Conservation (phyloP, 2,113 vertebrate species). For the Archocentrus centrarchus region DNA sequence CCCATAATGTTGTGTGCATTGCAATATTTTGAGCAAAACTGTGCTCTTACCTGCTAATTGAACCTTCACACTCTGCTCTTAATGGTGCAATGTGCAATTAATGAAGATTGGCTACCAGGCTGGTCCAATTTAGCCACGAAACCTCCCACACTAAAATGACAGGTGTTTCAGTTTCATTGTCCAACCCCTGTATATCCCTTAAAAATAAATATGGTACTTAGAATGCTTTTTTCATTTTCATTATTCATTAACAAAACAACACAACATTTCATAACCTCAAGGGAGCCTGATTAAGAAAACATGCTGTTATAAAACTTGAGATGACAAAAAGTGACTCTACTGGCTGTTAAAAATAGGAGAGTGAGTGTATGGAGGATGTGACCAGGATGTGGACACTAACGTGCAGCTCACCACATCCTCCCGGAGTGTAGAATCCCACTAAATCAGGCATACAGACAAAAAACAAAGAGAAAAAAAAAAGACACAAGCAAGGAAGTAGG, state of each 20-base stretch:
- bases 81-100: too few relatives aligned
- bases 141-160: too few relatives aligned
- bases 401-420: constrained; percentile 75
- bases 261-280: not conserved
- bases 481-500: constrained; percentile 16
- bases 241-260: not conserved
- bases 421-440: constrained; percentile 45
- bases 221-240: not conserved
- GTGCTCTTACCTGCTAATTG: too few relatives aligned
- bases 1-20: too few relatives aligned
- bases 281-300: not conserved
- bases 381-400: constrained; percentile 69
- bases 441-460: constrained; percentile 21
- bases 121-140: too few relatives aligned
- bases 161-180: too few relatives aligned
- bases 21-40: too few relatives aligned
- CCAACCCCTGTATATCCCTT: not conserved
- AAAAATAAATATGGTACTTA: not conserved
- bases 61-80: too few relatives aligned
- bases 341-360: constrained; percentile 5
- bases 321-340: not conserved
- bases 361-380: constrained; percentile 21
- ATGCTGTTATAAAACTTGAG: not conserved
- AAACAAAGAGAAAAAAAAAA: constrained; percentile 16
- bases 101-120: too few relatives aligned